Conservation (phyloP, 2,797 vertebrate species). For the Takifugu rubripes region DNA sequence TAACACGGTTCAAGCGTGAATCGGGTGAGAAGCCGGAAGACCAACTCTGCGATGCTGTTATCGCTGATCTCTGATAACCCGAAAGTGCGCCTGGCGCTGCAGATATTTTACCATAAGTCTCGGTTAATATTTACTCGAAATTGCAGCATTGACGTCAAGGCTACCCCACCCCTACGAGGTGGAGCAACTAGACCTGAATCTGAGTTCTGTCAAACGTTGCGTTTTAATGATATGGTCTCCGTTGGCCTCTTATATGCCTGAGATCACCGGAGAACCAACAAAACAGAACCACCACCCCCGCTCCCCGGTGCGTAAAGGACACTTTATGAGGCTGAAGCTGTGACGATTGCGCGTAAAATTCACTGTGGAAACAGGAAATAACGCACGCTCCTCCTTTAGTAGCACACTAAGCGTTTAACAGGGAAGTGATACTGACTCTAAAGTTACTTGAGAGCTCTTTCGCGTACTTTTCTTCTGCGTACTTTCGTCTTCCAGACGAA, state of each 20-base stretch:
- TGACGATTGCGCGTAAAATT: no score
- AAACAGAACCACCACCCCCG: no score
- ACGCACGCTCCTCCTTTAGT: conserved; percentile 8
- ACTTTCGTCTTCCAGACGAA: no score
- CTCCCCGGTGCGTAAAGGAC: no score
- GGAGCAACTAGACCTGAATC: conserved; percentile 36
- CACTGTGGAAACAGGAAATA: conserved; percentile 54
- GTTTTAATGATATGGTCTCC: neutral
- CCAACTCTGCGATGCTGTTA: no score
- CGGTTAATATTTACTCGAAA: conserved; percentile 48
- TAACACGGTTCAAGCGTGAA: no score
- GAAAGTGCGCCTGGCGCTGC: conserved; percentile 17
- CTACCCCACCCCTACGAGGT: neutral
- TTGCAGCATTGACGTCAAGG: conserved; percentile 10
- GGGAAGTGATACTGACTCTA: conserved; percentile 48
- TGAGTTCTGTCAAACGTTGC: neutral
- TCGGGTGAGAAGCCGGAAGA: no score
- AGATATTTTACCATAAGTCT: conserved; percentile 51
- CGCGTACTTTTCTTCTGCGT: neutral
- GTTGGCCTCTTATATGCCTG: no score
- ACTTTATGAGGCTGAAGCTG: no score
- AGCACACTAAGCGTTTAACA: conserved; percentile 21
- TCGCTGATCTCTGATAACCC: no score
- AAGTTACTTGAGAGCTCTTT: conserved; percentile 8
- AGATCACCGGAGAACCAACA: no score